Evolutionary conservation across 2,113 vertebrate genomes (phyloP), one percentile per base, ranked within the genome.

Genomic region (Rhinolophus sinicus): DNA sequence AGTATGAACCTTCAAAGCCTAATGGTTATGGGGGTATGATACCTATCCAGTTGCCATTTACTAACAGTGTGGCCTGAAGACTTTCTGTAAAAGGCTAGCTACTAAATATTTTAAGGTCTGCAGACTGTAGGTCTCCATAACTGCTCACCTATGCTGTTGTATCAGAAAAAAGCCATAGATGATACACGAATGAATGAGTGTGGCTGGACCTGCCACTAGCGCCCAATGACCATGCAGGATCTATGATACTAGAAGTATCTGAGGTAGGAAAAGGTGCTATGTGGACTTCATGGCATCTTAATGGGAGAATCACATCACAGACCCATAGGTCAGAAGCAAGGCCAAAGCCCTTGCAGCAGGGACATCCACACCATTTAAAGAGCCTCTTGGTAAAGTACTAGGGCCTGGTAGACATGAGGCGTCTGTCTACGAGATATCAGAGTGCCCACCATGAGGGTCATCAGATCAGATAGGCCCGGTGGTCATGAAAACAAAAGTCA

Each of bases 331-430:
- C 28, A 47, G 28, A 60, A 2, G 28, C 3, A n/a, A n/a, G 14
- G 6, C 38, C n/a, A 35, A 12, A 9, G 0, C 19, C 8, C 22
- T 26, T 28, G 14, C 8, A 18, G 1, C 24, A 44, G 40, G 1
- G 5, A 35, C 47, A 75, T 7, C 30, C 56, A 75, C 30, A 35
- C 13, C 30, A 13, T 62, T n/a, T n/a, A 64, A 47, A 47, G 28
- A 33, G 28, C 10, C 18, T 62, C 5, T 0, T 24, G 30, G 40
- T 65, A 15, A 22, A 33, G 35, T 19, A 15, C 47, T 35, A 22
- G 38, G 44, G 2, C 69, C 81, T 11, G 56, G 40, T 33, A 9
- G 56, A 64, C 26, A 83, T 13, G 69, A 24, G n/a, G n/a, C 11
- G 26, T 54, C n/a, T 62, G 21, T 12, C 44, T 22, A 21, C 18